Evolutionary conservation across 2,113 vertebrate genomes (phyloP), one percentile per base, ranked within the genome.

Genomic region (Pitta sordida): DNA sequence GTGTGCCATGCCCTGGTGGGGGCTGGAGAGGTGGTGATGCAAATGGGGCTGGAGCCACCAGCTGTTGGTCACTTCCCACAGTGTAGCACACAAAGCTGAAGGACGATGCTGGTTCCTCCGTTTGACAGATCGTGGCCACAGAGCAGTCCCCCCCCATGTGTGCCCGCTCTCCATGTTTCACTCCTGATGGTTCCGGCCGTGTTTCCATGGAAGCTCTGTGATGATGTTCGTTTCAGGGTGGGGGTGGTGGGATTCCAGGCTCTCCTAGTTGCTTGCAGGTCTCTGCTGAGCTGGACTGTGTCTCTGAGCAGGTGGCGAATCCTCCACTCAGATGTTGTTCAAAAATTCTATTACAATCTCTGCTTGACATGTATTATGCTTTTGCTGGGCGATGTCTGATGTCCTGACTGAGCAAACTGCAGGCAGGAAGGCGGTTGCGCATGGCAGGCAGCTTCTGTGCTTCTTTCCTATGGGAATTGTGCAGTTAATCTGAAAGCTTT

Each of bases 401-500:
- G 55, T 70, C 88, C 83, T 39, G 59, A 44, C 1, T 15, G 79
- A 76, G 17, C 10, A 80, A 73, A 62, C n/a, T 51, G 96, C 82
- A 96, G 70, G 13, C 62, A 67, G 78, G 68, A 69, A 90, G 48
- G 68, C 2, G 0, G 83, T 55, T 65, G 63, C 3, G 43, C 71
- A 63, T 74, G 29, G 59, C 96, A 94, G 80, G 75, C 79, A 90
- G 90, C 71, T 91, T 41, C 96, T 77, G 67, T 74, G 55, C 67
- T 77, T 74, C 78, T 74, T 55, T 20, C 29, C 82, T 1, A 4
- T 90, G 67, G 55, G 41, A 93, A 93, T 39, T 37, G 16, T 83
- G 90, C 78, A 83, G 67, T 83, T 82, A 36, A 87, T 96, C 92
- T 49, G 44, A 84, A 58, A 95, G 87, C 70, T 95, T 86, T 88